Evolutionary conservation across 2,113 vertebrate species (phyloP), one percentile per base, ranked within the genome.

Genomic region (Ia io): DNA sequence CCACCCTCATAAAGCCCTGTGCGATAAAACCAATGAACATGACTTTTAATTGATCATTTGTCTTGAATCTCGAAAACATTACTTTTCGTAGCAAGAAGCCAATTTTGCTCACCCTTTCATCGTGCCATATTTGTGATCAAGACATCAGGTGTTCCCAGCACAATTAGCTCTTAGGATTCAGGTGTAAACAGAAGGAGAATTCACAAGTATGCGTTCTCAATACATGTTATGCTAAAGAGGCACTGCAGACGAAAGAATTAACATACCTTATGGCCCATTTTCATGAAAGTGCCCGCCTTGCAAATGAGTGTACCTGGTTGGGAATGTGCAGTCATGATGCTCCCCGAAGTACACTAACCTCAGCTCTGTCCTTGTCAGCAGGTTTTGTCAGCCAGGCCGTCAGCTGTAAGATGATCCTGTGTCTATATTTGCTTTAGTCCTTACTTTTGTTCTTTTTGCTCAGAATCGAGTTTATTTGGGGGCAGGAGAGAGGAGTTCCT

Each of bases 111-210:
- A 93, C 32, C 35, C 22, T 91, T 84, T 69, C 59, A 78, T 47
- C 49, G 53, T 28, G 53, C 40, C 76, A 44, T 44, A 71, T 69
- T 87, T 93, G 93, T 85, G 69, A 85, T 95, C 71, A 53, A 93
- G 49, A 67, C 49, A 70, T 73, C 71, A 91, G 65, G 51, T 94
- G 80, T 53, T 93, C 59, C 42, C 37, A 59, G 61, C 79, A 92
- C 90, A 92, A 84, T 96, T 90, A 95, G 67, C 61, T 90, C 22
- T 87, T 44, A 70, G 63, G 88, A 92, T 91, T 86, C 84, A 59
- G 90, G 69, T 95, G 42, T 92, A 96, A 95, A 91, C 90, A 97
- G 95, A 96, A 96, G 92, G 95, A 53, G 86, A 92, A 95, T 86
- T 95, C 67, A 86, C 85, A 83, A 91, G 93, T 88, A 74, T 49